Percentiles rank a stretch among this genome's conserved stretches.
These are phyloP conservation scores for Parauchenoglanis punctatus DNA, from an alignment of 2,797 vertebrate species.

Conservation along the genomic window DNA sequence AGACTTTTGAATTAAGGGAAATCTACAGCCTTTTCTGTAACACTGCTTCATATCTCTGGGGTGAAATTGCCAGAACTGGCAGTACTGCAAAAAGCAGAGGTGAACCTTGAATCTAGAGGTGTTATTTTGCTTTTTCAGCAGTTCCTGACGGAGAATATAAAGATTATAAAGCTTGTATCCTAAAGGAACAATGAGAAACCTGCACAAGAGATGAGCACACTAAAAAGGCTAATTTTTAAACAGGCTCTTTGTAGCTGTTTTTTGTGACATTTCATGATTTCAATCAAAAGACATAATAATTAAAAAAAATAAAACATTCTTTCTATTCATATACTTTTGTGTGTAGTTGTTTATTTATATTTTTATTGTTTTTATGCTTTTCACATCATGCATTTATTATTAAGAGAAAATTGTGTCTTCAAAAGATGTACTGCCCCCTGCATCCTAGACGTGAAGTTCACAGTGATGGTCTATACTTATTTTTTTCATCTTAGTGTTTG, in stretches of 20 bases:
- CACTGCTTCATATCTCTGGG: slow-evolving; percentile 22
- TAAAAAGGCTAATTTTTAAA: slow-evolving; percentile 30
- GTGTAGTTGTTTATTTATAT: neutral
- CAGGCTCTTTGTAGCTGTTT: slow-evolving; percentile 6
- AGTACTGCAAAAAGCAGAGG: neutral
- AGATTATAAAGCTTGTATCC: slow-evolving; percentile 17
- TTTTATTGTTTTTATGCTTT: neutral
- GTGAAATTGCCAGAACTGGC: slow-evolving; percentile 7
- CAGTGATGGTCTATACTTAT: slow-evolving; percentile 3
- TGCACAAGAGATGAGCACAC: neutral
- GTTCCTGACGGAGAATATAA: slow-evolving; percentile 11
- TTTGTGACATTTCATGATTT: slow-evolving; percentile 33
- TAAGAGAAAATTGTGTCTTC: neutral
- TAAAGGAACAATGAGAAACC: slow-evolving; percentile 21
- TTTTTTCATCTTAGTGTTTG: slow-evolving; percentile 10
- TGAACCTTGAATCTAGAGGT: slow-evolving; percentile 9
- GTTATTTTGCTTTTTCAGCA: slow-evolving; percentile 20
- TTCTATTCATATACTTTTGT: neutral
- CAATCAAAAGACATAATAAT: slow-evolving; percentile 16
- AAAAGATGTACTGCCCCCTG: neutral
- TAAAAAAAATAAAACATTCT: slow-evolving; percentile 35
- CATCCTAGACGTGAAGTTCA: slow-evolving; percentile 10
- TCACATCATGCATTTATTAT: neutral
- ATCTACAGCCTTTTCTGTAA: slow-evolving; percentile 13
- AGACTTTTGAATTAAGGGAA: slow-evolving; percentile 25